These are phyloP conservation scores for Zosterops pallidus DNA, from an alignment of 2,113 vertebrate genomes.

Conservation along the genomic window DNA sequence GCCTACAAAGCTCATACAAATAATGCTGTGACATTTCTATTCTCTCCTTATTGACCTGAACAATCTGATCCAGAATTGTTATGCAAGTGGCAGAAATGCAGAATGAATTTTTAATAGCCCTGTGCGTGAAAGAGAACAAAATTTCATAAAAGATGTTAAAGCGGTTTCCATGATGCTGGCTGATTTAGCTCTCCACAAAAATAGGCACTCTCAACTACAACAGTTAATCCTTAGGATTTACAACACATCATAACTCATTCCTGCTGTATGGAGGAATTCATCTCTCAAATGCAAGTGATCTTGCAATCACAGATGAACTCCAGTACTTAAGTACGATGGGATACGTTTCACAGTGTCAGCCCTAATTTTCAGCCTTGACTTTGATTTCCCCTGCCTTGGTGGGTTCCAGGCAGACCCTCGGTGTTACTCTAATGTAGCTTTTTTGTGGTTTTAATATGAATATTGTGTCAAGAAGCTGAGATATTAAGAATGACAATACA, in stretches of 20 bases:
- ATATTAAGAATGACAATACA: constrained; percentile 87
- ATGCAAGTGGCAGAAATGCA: constrained; percentile 24
- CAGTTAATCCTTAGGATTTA: constrained; percentile 29
- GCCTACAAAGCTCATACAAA: not conserved
- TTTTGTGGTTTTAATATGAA: constrained; percentile 75
- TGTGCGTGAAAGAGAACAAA: not conserved
- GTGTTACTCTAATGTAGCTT: constrained; percentile 59
- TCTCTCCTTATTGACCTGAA: constrained; percentile 18
- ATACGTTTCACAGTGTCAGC: constrained; percentile 52
- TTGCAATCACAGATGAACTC: constrained; percentile 25
- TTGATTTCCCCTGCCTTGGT: constrained; percentile 50
- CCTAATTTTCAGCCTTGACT: constrained; percentile 54
- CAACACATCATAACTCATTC: constrained; percentile 30
- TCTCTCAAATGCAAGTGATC: constrained; percentile 23
- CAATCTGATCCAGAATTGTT: constrained; percentile 22
- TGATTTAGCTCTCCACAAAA: constrained; percentile 30
- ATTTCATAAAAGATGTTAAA: constrained; percentile 54
- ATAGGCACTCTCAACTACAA: not conserved
- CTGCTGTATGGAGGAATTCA: not conserved
- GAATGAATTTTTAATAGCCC: constrained; percentile 43
- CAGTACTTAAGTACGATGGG: constrained; percentile 30
- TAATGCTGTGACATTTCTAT: not conserved
- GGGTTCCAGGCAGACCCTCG: not conserved
- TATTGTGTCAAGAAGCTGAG: constrained; percentile 79
- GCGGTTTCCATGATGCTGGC: not conserved